Evolutionary conservation across 2,888 invertebrate species (phyloP).

Genomic region (Erynnis tages): DNA sequence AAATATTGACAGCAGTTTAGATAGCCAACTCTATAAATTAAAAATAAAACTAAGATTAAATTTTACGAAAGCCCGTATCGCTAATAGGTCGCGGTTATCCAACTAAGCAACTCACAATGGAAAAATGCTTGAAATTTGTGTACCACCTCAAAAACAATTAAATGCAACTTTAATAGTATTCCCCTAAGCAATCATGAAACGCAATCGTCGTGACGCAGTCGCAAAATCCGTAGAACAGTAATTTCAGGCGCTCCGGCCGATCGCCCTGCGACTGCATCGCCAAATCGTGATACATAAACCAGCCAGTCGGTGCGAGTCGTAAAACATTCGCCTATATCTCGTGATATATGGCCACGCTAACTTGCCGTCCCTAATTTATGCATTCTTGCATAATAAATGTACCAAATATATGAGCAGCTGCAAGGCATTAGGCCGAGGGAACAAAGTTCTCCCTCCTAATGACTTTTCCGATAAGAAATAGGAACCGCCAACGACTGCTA

Average conservation of each 20-base stretch:
- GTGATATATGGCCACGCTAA: slow-evolving; percentile 33
- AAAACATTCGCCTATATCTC: slow-evolving; percentile 10
- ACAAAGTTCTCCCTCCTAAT: slow-evolving; percentile 19
- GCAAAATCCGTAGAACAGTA: neutral
- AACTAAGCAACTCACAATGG: no score
- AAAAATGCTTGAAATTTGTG: no score
- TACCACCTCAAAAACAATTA: no score
- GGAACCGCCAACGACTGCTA: neutral
- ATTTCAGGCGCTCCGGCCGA: neutral
- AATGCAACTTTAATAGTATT: no score
- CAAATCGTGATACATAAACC: slow-evolving; percentile 4
- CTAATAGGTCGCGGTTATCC: no score
- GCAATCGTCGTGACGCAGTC: neutral
- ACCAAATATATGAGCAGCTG: slow-evolving; percentile 12
- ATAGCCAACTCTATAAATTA: no score
- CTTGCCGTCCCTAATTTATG: slow-evolving; percentile 17
- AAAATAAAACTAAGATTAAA: no score
- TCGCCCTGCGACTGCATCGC: slow-evolving; percentile 1
- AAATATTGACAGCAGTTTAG: no score
- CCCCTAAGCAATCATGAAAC: no score
- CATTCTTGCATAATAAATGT: slow-evolving; percentile 18
- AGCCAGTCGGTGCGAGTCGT: neutral
- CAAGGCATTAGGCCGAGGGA: slow-evolving; percentile 8
- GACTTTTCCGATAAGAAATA: slow-evolving; percentile 19
- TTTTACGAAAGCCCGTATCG: no score